These are phyloP conservation scores for Oreochromis grahami DNA, from an alignment of 2,797 vertebrate species.

Conservation along the genomic window DNA sequence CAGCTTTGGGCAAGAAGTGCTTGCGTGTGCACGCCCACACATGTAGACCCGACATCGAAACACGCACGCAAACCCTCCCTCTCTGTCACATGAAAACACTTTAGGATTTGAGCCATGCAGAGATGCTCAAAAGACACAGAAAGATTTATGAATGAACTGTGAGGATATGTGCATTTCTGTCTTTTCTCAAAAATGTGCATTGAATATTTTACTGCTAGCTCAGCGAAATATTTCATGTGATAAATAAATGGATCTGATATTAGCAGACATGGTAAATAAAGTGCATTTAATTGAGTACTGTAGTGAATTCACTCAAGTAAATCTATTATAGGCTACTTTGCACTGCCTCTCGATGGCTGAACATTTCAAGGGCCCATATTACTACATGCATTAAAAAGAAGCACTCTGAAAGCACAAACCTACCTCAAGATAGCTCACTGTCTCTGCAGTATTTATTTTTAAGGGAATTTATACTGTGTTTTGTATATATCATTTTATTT, in stretches of 20 bases:
- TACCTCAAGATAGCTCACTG: neutral
- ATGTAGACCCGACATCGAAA: slow-evolving; percentile 17
- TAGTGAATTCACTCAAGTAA: neutral
- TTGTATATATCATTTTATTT: neutral
- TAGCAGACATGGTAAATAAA: neutral
- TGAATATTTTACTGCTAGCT: neutral
- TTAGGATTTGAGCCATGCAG: neutral
- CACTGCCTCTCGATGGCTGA: neutral
- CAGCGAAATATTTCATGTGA: neutral
- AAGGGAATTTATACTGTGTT: neutral
- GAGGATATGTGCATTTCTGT: neutral
- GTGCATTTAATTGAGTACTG: neutral
- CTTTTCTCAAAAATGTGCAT: neutral
- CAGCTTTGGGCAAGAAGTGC: slow-evolving; percentile 40
- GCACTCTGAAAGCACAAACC: neutral
- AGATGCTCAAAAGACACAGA: neutral
- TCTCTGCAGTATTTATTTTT: neutral
- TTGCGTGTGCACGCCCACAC: slow-evolving; percentile 38
- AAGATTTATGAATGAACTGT: slow-evolving; percentile 53
- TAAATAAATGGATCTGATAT: neutral
- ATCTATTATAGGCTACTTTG: neutral
- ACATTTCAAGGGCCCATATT: neutral
- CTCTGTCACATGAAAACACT: slow-evolving; percentile 26
- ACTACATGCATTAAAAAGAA: neutral
- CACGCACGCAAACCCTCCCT: neutral